Base-by-base conservation (phyloP, 2,797 vertebrate species). In the Synaphobranchus kaupii region DNA sequence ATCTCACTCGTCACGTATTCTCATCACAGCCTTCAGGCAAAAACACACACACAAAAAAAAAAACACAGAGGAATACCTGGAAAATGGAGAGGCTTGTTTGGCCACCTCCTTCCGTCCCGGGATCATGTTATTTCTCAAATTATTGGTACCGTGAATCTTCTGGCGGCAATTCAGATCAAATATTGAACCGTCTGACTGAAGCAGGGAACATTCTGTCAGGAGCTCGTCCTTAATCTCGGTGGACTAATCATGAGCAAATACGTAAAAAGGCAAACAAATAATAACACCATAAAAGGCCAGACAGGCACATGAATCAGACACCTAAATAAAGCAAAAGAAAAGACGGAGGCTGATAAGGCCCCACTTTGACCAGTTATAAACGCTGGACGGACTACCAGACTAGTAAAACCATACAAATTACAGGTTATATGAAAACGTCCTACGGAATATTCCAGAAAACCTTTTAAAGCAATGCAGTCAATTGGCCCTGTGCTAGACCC, bases 191-290 rank as follows among this genome's bases (percentile, higher is more conserved):
- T 76, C 68, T 56, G 48, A 56, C 44, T 56, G 85, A 76, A 22
- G 34, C 6, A 15, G 56, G 48, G 44, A 39, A 47, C 84, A 48
- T 47, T 47, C 39, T 85, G 84, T 85, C 58, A 85, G 12, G 1
- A 25, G 60, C 47, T 0, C 66, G 44, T n/a, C 44, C 60, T 85
- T n/a, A 28, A 39, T 34, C 48, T 88, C 31, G 39, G 50, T 25
- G 87, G 91, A 91, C 91, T 91, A 89, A 92, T 89, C 81, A 87
- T 34, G 90, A 91, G 90, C 92, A 89, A 91, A 85, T 71, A 56
- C 28, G 28, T 12, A 52, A 56, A 88, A 56, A 88, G 91, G 93
- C 90, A 92, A 92, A 90, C 47, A 52, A 52, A 7, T 22, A 54
- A 60, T 80, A 84, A 78, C 56, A 34, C 78, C 78, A 56, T 28